Base-by-base conservation (phyloP, 30 jellyfish, hydroid and myxozoan genomes). In the Turritopsis dohrnii region DNA sequence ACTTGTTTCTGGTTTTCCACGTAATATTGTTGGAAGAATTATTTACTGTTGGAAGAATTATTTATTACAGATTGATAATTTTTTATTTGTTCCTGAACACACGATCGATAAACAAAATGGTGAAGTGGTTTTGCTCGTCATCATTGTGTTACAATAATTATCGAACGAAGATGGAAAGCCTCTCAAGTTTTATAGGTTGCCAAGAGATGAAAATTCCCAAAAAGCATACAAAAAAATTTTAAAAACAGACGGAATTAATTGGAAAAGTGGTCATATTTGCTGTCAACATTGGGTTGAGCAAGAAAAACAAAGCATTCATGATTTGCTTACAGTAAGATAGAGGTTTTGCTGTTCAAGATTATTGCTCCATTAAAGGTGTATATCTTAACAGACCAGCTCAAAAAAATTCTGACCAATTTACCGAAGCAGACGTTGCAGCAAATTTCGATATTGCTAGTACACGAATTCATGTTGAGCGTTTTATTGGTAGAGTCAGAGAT, bases 401-500 rank as follows among this genome's bases (percentile, higher is more conserved):
- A 27, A 82, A 82, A 73, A n/a, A n/a, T n/a, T n/a, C n/a, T n/a
- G 88, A 25, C 30, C 88, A 82, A 71, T 82, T 82, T 71, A 1
- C 30, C 20, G 84, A 82, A 65, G 27, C 60, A 28, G 88, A 82
- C 18, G 72, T 82, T 69, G 72, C 84, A 54, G 21, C 73, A 82
- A 82, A 82, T 82, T 82, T 60, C 30, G 88, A 82, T 26, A 82
- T 82, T 65, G 88, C 88, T 19, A 30, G 84, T 1, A 82, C 88
- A 65, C 29, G 88, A 28, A 82, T 82, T 19, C 88, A 82, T 65
- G 88, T 82, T 65, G 88, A 82, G 72, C 72, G 88, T 29, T 82
- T 82, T 60, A 82, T 82, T 82, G 88, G 88, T 52, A 66, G 88
- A 72, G 88, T 82, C 72, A 82, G 88, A 71, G 79, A 82, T 75